Conservation (phyloP, 1,140 invertebrate genomes). For the Daktulosphaira vitifoliae region DNA sequence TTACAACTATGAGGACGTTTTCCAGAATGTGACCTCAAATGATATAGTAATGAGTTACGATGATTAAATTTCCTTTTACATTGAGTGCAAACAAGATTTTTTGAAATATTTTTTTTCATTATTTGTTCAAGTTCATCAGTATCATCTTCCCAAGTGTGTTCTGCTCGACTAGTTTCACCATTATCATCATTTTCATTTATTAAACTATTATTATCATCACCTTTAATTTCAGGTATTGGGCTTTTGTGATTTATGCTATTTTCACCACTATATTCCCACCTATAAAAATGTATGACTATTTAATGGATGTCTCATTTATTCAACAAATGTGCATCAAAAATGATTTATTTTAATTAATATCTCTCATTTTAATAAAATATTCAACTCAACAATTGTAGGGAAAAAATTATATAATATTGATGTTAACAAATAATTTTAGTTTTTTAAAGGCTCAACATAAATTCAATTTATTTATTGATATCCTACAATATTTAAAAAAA, state of each 20-base stretch:
- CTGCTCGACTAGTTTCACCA: slow-evolving; percentile 21
- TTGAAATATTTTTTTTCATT: slow-evolving; percentile 30
- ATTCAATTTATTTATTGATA: no score
- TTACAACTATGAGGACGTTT: slow-evolving; percentile 69
- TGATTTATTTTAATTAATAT: no score
- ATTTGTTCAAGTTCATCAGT: slow-evolving; percentile 26
- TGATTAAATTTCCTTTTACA: slow-evolving; percentile 69
- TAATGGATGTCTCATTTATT: no score
- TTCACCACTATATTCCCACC: slow-evolving; percentile 28
- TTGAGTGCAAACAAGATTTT: slow-evolving; percentile 52
- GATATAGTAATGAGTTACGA: slow-evolving; percentile 73
- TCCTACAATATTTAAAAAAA: no score
- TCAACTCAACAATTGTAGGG: no score
- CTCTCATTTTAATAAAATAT: no score
- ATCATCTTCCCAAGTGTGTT: slow-evolving; percentile 25
- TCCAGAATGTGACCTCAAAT: slow-evolving; percentile 67
- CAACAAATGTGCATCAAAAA: no score
- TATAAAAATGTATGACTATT: not conserved
- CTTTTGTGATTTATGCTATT: slow-evolving; percentile 5
- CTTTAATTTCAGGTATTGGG: not conserved
- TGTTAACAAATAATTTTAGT: no score
- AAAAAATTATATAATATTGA: no score
- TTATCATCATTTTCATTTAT: slow-evolving; percentile 18
- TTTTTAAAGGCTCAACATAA: no score
- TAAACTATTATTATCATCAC: slow-evolving; percentile 27